Base-by-base conservation (phyloP, 2,888 invertebrate genomes). In the Drosophila gaucha region DNA sequence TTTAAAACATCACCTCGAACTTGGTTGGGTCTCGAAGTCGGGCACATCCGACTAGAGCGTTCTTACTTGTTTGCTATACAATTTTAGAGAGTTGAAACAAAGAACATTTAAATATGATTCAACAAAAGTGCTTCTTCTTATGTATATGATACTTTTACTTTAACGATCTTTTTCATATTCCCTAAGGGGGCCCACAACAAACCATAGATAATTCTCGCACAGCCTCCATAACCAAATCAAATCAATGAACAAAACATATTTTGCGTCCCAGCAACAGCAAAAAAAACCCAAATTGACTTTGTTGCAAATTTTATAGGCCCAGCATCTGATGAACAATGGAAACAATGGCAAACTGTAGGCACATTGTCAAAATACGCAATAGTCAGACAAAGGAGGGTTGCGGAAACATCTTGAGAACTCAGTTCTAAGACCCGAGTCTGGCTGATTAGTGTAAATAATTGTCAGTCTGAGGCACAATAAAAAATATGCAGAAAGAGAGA, bases 401-500 rank as follows among this genome's bases (percentile, higher is more conserved):
- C 51, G 47, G 26, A 39, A 59, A 46, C 35, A 49, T 63, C 52
- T 67, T 39, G 38, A 39, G n/a, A 28, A 2, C 38, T 39, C 39
- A 24, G 26, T 24, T 59, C 62, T 39, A 41, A 56, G 57, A 65
- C 57, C 72, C 38, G 78, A 51, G 33, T 57, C 80, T 70, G 83
- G 56, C 78, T 84, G 88, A 84, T 84, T 84, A 84, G 84, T 88
- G 82, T 78, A 84, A 80, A 88, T 88, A 84, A 84, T 88, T 84
- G 80, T 62, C 87, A 71, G 74, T 14, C 80, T 60, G 33, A 35
- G 55, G 68, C 55, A 80, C 38, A 78, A 74, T 65, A 67, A 75
- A 72, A 68, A 59, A 57, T n/a, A 43, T 2, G 6, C 28, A 28
- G n/a, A n/a, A n/a, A n/a, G n/a, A n/a, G n/a, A n/a, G n/a, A n/a